Evolutionary conservation across 2,888 invertebrate species (phyloP), one percentile per base, ranked within the genome.

Genomic region (Drosophila neotestacea): DNA sequence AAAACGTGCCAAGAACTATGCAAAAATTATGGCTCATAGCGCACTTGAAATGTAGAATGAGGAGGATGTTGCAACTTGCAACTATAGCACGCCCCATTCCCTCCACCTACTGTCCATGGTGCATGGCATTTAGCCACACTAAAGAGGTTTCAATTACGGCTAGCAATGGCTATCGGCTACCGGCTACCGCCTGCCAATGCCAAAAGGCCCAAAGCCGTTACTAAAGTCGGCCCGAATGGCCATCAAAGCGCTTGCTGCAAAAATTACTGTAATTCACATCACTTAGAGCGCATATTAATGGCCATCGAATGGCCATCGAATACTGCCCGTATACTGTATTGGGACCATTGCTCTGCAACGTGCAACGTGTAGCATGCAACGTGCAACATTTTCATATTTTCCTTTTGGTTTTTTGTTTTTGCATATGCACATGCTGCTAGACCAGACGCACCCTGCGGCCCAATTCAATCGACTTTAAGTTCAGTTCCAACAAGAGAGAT

Each of bases 261-360:
- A 90, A 91, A 91, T 91, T 89, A 91, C 91, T 72, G 91, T 91
- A 91, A 91, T 91, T 91, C 90, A 85, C 90, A 85, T 84, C 90
- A 89, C 90, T 91, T 90, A 87, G 89, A 91, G 89, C 85, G 89
- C 81, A 89, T 90, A 91, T 91, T 90, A 90, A 88, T 88, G 88
- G 81, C 76, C 79, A 81, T 81, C 73, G 84, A 79, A 84, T 85
- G 84, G 81, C 77, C 79, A 75, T 79, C 80, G 84, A 80, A 54
- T 61, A 74, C 68, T 38, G 34, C 11, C 52, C 27, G 52, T 32
- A 42, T 54, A 60, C 38, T 11, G 44, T 44, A 44, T 30, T 55
- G 55, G 30, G 56, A 56, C 71, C 58, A 74, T 58, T 61, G 58
- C 44, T 55, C 51, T 51, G 60, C 55, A 62, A 39, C 62, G 52